phyloP scores from a whole-genome alignment of 2,113 vertebrate genomes.

The Pristiophorus japonicus region DNA sequence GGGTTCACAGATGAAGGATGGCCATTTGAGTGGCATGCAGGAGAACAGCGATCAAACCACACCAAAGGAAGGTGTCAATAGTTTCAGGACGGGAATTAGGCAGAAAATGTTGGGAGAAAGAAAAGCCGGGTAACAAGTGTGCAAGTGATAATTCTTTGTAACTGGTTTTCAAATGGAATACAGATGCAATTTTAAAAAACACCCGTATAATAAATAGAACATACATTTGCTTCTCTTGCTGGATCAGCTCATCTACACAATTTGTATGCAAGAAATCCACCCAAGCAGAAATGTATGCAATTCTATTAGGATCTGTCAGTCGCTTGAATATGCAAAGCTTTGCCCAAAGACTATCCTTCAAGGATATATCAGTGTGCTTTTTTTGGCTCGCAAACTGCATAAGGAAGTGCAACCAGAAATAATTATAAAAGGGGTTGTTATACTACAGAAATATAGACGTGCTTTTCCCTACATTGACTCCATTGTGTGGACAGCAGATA shows the following conservation, averaged over 20 bases:
- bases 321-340: not conserved
- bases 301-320: not conserved
- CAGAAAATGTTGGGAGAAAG: not conserved
- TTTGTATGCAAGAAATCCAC: not conserved
- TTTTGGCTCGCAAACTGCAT: not conserved
- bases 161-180: slow-evolving; percentile 17
- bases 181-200: not conserved
- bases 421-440: not conserved
- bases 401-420: not conserved
- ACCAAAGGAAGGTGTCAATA: not conserved
- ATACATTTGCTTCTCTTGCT: not conserved
- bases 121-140: not conserved
- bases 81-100: not conserved
- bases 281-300: not conserved
- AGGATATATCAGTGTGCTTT: not conserved
- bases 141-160: not conserved
- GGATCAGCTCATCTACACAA: not conserved
- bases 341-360: not conserved
- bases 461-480: not conserved
- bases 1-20: not conserved
- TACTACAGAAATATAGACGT: not conserved
- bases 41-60: not conserved
- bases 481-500: not conserved
- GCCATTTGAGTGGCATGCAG: not conserved
- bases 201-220: not conserved